Percentiles rank a stretch among this genome's conserved stretches.
These are phyloP conservation scores for Sisor rabdophorus DNA, from an alignment of 2,113 vertebrate species.

Conservation along the genomic window DNA sequence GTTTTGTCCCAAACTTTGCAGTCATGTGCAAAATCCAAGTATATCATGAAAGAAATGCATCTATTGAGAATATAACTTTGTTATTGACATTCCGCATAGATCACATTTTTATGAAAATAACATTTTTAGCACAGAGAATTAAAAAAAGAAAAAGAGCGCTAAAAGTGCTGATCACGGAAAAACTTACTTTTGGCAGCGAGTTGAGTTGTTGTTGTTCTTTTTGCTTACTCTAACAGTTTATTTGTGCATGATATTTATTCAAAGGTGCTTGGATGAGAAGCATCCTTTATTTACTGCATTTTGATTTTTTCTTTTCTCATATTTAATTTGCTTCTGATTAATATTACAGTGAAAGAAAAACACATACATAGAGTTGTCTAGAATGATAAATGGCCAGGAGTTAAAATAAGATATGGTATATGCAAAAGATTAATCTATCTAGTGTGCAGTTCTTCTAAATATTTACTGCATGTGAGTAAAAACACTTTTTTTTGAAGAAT, in stretches of 20 bases:
- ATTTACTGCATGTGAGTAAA: slow-evolving; percentile 19
- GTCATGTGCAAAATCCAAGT: neutral
- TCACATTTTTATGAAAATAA: slow-evolving; percentile 17
- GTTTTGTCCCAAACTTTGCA: neutral
- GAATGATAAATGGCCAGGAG: slow-evolving; percentile 46
- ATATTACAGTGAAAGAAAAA: slow-evolving; percentile 45
- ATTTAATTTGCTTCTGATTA: slow-evolving; percentile 45
- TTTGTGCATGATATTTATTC: slow-evolving; percentile 44
- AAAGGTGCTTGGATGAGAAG: slow-evolving; percentile 24
- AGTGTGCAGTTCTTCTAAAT: slow-evolving; percentile 13
- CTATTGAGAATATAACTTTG: slow-evolving; percentile 2
- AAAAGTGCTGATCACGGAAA: slow-evolving; percentile 40
- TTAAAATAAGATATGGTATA: slow-evolving; percentile 42
- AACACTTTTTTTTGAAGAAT: neutral
- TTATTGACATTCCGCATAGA: slow-evolving; percentile 5
- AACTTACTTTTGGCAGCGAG: slow-evolving; percentile 22
- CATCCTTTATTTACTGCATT: slow-evolving; percentile 27
- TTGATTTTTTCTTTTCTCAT: slow-evolving; percentile 37
- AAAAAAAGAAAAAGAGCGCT: neutral
- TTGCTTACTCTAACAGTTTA: slow-evolving; percentile 46
- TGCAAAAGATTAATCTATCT: slow-evolving; percentile 46
- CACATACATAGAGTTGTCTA: slow-evolving; percentile 47
- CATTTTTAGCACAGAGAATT: neutral
- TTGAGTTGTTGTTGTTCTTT: slow-evolving; percentile 18
- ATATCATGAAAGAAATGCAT: neutral